phyloP scores from a whole-genome alignment of 2,797 vertebrate species.

The Anguilla obscura region DNA sequence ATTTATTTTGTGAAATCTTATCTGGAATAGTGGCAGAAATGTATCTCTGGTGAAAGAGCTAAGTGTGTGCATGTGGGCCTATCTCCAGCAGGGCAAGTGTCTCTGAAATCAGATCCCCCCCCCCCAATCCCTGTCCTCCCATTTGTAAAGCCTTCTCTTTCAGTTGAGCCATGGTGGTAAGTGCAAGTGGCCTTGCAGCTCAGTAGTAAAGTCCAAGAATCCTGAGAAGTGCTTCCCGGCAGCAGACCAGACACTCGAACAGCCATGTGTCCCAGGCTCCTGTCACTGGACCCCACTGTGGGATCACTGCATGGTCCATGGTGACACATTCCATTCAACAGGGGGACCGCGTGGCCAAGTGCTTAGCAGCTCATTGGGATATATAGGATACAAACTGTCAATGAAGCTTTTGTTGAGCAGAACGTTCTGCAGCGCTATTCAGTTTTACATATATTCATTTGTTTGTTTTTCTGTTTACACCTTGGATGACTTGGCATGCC shows the following conservation, averaged over 20 bases:
- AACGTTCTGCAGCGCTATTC: not conserved
- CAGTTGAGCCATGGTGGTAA: not conserved
- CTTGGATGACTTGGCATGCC: no score
- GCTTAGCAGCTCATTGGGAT: slow-evolving; percentile 18
- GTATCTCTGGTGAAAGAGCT: not conserved
- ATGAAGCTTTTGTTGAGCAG: not conserved
- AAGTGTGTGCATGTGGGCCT: not conserved
- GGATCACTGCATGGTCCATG: not conserved
- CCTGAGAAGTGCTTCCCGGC: slow-evolving; percentile 16
- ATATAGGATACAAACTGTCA: not conserved
- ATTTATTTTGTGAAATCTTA: slow-evolving; percentile 4
- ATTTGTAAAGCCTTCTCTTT: not conserved
- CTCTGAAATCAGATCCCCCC: not conserved
- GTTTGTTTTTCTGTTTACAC: not conserved
- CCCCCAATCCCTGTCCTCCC: not conserved
- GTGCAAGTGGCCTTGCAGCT: not conserved
- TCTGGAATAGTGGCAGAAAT: slow-evolving; percentile 27
- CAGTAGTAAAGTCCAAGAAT: slow-evolving; percentile 1
- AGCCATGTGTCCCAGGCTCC: slow-evolving; percentile 10
- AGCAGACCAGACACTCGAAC: slow-evolving; percentile 25
- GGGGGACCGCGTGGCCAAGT: not conserved
- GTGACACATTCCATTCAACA: slow-evolving; percentile 13
- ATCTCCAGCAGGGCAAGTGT: not conserved
- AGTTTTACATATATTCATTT: not conserved
- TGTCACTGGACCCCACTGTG: not conserved